Evolutionary conservation across 2,113 vertebrate species (phyloP).

Genomic region (Gadus chalcogrammus): DNA sequence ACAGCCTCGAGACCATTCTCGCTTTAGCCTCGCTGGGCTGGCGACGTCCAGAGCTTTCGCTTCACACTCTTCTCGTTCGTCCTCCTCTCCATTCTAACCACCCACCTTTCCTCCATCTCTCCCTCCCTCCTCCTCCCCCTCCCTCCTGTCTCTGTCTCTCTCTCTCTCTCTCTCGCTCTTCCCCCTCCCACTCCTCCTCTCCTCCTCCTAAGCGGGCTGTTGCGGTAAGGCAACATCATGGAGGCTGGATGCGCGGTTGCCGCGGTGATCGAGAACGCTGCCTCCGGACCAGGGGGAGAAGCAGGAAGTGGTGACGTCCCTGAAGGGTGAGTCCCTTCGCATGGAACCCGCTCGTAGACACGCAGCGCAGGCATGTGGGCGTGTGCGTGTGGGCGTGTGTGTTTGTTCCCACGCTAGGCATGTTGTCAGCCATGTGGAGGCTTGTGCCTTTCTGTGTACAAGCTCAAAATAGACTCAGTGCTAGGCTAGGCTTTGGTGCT

Average conservation of each 20-base stretch:
- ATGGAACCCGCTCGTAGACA: slow-evolving; percentile 24
- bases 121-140: slow-evolving; percentile 11
- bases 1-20: no score
- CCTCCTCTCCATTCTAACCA: neutral
- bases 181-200: slow-evolving; percentile 39
- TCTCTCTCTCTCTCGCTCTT: slow-evolving; percentile 33
- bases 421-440: neutral
- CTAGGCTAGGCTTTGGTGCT: neutral
- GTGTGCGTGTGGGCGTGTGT: slow-evolving; percentile 14
- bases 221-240: slow-evolving; percentile 71
- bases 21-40: no score
- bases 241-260: slow-evolving; percentile 72
- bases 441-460: slow-evolving; percentile 5
- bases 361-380: neutral
- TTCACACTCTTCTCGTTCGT: slow-evolving; percentile 13
- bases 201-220: slow-evolving; percentile 63
- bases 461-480: no score
- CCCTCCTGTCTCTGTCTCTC: slow-evolving; percentile 28
- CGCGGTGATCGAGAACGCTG: slow-evolving; percentile 69
- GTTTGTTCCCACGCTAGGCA: neutral
- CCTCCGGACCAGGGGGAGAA: slow-evolving; percentile 64
- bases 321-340: slow-evolving; percentile 66
- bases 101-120: neutral
- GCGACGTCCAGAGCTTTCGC: slow-evolving; percentile 3
- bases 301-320: slow-evolving; percentile 67